phyloP scores from a whole-genome alignment of 1,140 invertebrate species.

The Nephila pilipes region DNA sequence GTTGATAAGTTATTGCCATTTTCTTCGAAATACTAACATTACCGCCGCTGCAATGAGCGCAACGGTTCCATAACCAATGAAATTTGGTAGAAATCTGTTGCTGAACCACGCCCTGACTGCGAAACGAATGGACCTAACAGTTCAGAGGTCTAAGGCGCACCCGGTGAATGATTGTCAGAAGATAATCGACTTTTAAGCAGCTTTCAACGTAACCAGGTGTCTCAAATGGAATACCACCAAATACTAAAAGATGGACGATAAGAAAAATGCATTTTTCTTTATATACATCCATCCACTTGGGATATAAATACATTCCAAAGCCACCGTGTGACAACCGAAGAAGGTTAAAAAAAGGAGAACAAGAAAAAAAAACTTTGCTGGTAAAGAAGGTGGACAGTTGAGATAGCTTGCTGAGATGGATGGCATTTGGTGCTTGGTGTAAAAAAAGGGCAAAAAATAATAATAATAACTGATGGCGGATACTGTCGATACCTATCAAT shows the following conservation, averaged over 20 bases:
- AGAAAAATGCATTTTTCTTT: constrained; percentile 76
- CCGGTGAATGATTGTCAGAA: constrained; percentile 74
- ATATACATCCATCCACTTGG: constrained; percentile 57
- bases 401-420: constrained; percentile 58
- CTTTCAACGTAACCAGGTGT: constrained; percentile 75
- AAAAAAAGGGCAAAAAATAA: constrained; percentile 29
- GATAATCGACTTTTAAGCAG: constrained; percentile 77
- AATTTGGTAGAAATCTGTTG: constrained; percentile 71
- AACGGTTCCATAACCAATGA: constrained; percentile 77
- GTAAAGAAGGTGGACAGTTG: constrained; percentile 67
- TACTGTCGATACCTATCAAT: constrained; percentile 75
- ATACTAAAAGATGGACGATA: constrained; percentile 76
- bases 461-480: constrained; percentile 52
- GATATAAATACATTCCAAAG: constrained; percentile 69
- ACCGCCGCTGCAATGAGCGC: constrained; percentile 56
- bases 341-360: constrained; percentile 29
- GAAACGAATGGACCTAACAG: constrained; percentile 72
- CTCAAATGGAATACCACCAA: constrained; percentile 76
- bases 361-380: constrained; percentile 41
- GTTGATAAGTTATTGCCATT: constrained; percentile 74
- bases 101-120: constrained; percentile 48
- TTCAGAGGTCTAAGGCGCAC: constrained; percentile 71
- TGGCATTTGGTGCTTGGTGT: constrained; percentile 39
- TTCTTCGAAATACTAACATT: constrained; percentile 72
- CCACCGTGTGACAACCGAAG: constrained; percentile 71